Conservation (phyloP, 2,888 invertebrate species). For the Oscheius sp. region DNA sequence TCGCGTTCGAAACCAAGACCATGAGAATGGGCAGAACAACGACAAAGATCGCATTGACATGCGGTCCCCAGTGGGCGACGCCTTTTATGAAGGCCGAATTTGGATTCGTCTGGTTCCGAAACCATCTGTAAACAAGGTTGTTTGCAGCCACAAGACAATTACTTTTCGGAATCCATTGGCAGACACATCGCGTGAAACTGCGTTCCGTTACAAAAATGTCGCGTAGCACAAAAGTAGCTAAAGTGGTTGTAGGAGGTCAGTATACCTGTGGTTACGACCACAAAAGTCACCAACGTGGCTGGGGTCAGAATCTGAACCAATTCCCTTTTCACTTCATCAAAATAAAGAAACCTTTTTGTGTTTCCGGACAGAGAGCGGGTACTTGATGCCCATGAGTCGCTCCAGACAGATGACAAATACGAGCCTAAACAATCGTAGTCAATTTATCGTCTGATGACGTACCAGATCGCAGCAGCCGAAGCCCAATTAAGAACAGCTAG, state of each 20-base stretch:
- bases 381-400: slow-evolving; percentile 67
- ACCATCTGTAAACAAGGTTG: slow-evolving; percentile 55
- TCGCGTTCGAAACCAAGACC: slow-evolving; percentile 63
- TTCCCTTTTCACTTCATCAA: not conserved
- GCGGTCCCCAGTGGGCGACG: slow-evolving; percentile 49
- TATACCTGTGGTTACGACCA: slow-evolving; percentile 61
- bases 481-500: slow-evolving; percentile 70
- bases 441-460: slow-evolving; percentile 19
- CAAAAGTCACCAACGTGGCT: slow-evolving; percentile 52
- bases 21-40: slow-evolving; percentile 67
- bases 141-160: not conserved
- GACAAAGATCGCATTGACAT: slow-evolving; percentile 63
- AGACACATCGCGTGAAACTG: slow-evolving; percentile 63
- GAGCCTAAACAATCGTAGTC: slow-evolving; percentile 55
- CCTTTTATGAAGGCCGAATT: slow-evolving; percentile 49
- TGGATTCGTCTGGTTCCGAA: slow-evolving; percentile 61
- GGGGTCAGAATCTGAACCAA: slow-evolving; percentile 47
- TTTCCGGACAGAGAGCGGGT: slow-evolving; percentile 62
- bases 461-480: slow-evolving; percentile 70
- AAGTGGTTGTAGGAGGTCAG: slow-evolving; percentile 68
- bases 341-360: slow-evolving; percentile 33
- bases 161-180: slow-evolving; percentile 54
- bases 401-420: slow-evolving; percentile 68
- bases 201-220: slow-evolving; percentile 65
- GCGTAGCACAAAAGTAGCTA: slow-evolving; percentile 62